Evolutionary conservation across 1,140 invertebrate species (phyloP).

Genomic region (Papilio helenus): DNA sequence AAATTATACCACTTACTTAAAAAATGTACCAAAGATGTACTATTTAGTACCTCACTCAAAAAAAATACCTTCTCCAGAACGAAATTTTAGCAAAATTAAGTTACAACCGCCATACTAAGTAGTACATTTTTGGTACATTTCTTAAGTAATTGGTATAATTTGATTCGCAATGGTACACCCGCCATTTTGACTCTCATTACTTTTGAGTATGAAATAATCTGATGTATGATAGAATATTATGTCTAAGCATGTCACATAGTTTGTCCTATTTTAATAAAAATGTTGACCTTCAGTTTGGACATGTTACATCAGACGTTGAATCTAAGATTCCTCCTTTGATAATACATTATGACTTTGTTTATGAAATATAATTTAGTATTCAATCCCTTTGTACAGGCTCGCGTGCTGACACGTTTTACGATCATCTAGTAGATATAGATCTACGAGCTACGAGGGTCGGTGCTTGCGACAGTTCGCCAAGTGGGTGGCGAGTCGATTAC

Average conservation of each 20-base stretch:
- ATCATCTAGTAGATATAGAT: constrained; percentile 2
- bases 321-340: constrained; percentile 12
- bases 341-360: background rate
- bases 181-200: too few relatives aligned
- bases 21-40: too few relatives aligned
- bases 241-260: background rate
- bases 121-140: too few relatives aligned
- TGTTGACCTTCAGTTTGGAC: background rate
- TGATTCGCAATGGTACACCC: too few relatives aligned
- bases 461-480: background rate
- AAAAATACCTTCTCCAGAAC: too few relatives aligned
- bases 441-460: constrained; percentile 14
- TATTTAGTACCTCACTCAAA: too few relatives aligned
- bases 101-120: too few relatives aligned
- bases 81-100: too few relatives aligned
- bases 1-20: too few relatives aligned
- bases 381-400: background rate
- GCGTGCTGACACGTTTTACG: constrained; percentile 23
- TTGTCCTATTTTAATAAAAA: background rate
- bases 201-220: background rate
- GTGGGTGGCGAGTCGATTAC: background rate
- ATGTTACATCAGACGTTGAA: background rate
- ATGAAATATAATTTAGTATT: constrained; percentile 26
- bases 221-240: background rate
- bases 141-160: too few relatives aligned